Percentiles rank a stretch among this genome's conserved stretches.
Conservation (phyloP, 2,113 vertebrate genomes). For the Pan troglodytes region NHGRI_mPanTro3-v2.1_pri NC_072402.2:145032001-145032500, state of each 20-base stretch:
- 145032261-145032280: not conserved
- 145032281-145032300: not conserved
- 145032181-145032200: not conserved
- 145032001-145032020: no score
- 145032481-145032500: not conserved
- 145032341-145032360: not conserved
- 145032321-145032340: not conserved
- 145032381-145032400: not conserved
- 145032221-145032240: not conserved
- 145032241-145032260: not conserved
- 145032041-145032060: not conserved
- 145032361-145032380: not conserved
- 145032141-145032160: not conserved
- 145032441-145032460: not conserved
- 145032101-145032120: not conserved
- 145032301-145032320: not conserved
- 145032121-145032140: not conserved
- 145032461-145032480: not conserved
- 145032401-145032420: not conserved
- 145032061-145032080: not conserved
- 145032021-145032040: not conserved
- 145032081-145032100: not conserved
- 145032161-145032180: not conserved
- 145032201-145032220: not conserved
- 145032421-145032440: not conserved